Evolutionary conservation across 2,113 vertebrate genomes (phyloP), one percentile per base, ranked within the genome.

Genomic region (Ptilonorhynchus violaceus): DNA sequence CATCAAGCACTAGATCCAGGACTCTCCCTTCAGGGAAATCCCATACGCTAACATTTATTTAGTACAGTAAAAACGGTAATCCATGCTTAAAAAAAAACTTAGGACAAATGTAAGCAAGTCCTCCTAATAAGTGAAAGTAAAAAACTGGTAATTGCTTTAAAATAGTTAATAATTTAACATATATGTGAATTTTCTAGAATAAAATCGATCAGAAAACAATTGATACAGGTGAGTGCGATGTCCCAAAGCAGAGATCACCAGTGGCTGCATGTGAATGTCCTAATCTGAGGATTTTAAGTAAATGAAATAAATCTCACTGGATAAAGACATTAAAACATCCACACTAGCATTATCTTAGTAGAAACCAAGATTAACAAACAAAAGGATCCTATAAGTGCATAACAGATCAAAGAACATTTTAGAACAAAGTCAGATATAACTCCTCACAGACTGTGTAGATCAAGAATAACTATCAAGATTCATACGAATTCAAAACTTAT

Each of bases 351-450:
- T 46, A 39, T 21, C n/a, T 44, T 52, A 37, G 41, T 27, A 73
- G 20, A 84, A 20, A 55, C 23, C 14, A 73, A 47, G 21, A 79
- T 33, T 0, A 70, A 66, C n/a, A 46, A 68, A 68, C 2, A 66
- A 47, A 73, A 69, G 7, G 1, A 39, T 74, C 37, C 31, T 52
- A 33, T 8, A 14, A 67, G 6, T 7, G 4, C 8, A 0, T 20
- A 73, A 60, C 7, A 78, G 11, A 59, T 25, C 41, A 33, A 70
- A 85, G 37, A 74, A 55, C 6, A 52, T 8, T 15, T 68, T 39
- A 56, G 41, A n/a, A n/a, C 2, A 0, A 76, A 80, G 16, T 18
- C 7, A 5, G 4, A 52, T 5, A 0, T 2, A 64, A 55, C 13
- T 79, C 22, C 31, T 55, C 23, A 58, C 14, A 70, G 35, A 59